Base-by-base conservation (phyloP, 2,888 invertebrate species). In the Phorcus lineatus region DNA sequence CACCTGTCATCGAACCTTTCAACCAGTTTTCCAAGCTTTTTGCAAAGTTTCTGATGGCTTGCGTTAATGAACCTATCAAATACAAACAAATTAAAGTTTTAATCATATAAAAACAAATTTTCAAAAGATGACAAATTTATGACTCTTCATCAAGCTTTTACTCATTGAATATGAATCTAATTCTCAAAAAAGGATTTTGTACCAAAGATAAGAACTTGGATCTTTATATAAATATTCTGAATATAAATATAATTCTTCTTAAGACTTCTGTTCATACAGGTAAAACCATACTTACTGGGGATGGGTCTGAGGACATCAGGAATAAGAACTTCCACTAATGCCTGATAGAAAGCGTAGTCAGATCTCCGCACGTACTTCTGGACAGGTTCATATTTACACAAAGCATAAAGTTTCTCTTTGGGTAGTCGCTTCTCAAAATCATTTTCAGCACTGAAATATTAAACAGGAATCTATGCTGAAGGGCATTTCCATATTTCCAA, bases 271-370 rank as follows among this genome's bases (percentile, higher is more conserved):
- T 4, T 36, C 36, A 6, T 57, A 6, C 4, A 67, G 4, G n/a
- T 2, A 13, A 24, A 70, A 7, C 36, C 76, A 19, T 81, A 92
- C 94, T 94, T 91, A 95, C 97, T 97, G 85, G 98, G 98, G 91
- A 98, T 98, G 55, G 98, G 97, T 88, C 97, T 95, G 83, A 99
- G 95, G 74, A 99, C 98, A 94, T 99, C 98, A 22, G 99, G 99
- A 94, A 99, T 96, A 87, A 99, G 95, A 89, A 99, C 96, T 93
- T 98, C 97, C 13, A 99, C 98, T 87, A 99, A 95, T 92, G 97
- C 97, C 94, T 99, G 99, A 94, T 99, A 98, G 94, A 99, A 97
- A 86, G 96, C 90, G 92, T 97, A 96, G 94, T 99, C 98, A 77
- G 97, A 97, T 91, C 95, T 94, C 77, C 95, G 95, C 88, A 97